These are phyloP conservation scores for Meiosimyza decipiens DNA, from an alignment of 2,888 invertebrate genomes.

Conservation along the genomic window DNA sequence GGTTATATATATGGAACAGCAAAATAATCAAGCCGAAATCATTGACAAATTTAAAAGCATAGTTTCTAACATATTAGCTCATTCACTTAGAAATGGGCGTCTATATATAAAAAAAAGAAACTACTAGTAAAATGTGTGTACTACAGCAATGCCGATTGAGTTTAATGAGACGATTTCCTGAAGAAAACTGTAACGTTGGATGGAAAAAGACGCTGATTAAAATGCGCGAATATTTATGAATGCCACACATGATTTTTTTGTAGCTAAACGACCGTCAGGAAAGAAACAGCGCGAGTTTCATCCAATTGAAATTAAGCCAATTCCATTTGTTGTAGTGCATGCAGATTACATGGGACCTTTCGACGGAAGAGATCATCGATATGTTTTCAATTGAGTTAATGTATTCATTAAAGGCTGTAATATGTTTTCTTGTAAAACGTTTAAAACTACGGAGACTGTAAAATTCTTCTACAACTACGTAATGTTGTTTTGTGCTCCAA, in stretches of 20 bases:
- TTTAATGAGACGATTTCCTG: conserved; percentile 35
- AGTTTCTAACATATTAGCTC: not conserved
- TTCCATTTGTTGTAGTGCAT: conserved; percentile 37
- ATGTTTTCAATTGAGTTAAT: conserved; percentile 37
- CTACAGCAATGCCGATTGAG: not conserved
- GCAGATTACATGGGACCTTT: conserved; percentile 40
- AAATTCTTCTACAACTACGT: conserved; percentile 35
- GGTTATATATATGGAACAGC: conserved; percentile 31
- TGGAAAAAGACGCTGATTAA: conserved; percentile 41
- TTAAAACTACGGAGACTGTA: conserved; percentile 38
- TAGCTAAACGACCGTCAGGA: conserved; percentile 41
- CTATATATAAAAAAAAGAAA: not conserved
- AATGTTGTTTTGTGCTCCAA: conserved; percentile 37
- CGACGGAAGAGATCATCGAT: conserved; percentile 23
- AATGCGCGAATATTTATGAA: conserved; percentile 39
- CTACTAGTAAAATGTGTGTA: not conserved
- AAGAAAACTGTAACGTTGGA: conserved; percentile 43
- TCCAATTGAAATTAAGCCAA: conserved; percentile 37
- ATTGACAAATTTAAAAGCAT: not conserved
- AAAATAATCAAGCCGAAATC: conserved; percentile 3
- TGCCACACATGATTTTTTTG: conserved; percentile 37
- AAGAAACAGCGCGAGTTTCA: conserved; percentile 40
- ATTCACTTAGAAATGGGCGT: not conserved
- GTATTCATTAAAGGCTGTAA: conserved; percentile 24
- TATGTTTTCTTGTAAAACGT: conserved; percentile 37